phyloP scores from a whole-genome alignment of 2,888 invertebrate genomes.

The Theretra japonica region DNA sequence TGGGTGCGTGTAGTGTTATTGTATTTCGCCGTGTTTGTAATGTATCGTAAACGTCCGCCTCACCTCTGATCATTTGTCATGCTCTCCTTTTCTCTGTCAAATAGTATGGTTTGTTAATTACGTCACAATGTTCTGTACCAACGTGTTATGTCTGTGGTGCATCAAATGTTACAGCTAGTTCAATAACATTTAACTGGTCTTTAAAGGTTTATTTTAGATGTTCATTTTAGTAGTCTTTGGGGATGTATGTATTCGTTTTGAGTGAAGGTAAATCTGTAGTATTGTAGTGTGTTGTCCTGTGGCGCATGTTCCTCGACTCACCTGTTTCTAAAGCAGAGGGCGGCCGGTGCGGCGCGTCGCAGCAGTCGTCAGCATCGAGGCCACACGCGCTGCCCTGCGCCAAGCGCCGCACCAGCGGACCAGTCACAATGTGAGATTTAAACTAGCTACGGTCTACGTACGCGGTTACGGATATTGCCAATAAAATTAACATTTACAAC shows the following conservation, averaged over 20 bases:
- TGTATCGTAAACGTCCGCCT: slow-evolving; percentile 47
- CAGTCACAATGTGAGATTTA: slow-evolving; percentile 84
- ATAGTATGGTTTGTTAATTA: slow-evolving; percentile 49
- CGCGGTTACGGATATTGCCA: slow-evolving; percentile 41
- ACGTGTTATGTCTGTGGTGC: slow-evolving; percentile 11
- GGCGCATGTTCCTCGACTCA: slow-evolving; percentile 54
- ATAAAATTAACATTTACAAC: background rate
- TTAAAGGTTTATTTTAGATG: background rate
- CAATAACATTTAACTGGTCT: slow-evolving; percentile 33
- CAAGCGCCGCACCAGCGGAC: slow-evolving; percentile 85
- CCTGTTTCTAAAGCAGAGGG: slow-evolving; percentile 81
- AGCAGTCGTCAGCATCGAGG: slow-evolving; percentile 82
- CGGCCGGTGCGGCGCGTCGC: slow-evolving; percentile 82
- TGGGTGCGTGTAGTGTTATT: slow-evolving; percentile 37
- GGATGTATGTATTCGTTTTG: background rate
- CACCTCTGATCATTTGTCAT: slow-evolving; percentile 68
- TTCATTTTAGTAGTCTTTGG: background rate
- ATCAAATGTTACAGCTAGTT: slow-evolving; percentile 32
- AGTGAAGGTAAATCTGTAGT: background rate
- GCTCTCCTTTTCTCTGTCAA: slow-evolving; percentile 72
- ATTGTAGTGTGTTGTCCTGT: background rate
- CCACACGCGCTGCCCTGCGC: slow-evolving; percentile 83
- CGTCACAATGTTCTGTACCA: background rate
- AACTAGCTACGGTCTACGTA: slow-evolving; percentile 80
- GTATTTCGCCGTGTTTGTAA: slow-evolving; percentile 39